These are phyloP conservation scores for Gallinago stenura DNA, from an alignment of 2,797 vertebrate species.

Conservation along the genomic window DNA sequence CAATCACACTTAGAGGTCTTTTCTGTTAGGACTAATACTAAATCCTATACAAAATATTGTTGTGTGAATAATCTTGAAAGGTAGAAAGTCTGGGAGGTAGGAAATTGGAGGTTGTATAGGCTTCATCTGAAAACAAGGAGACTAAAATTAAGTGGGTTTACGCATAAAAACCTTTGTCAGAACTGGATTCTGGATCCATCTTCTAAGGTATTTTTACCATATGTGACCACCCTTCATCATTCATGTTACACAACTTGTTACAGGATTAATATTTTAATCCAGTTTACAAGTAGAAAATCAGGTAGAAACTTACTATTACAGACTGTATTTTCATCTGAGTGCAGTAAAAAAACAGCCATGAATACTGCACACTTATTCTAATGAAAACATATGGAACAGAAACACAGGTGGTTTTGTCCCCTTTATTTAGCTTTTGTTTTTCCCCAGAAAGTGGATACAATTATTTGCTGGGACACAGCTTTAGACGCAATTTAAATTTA, in stretches of 20 bases:
- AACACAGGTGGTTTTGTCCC: not conserved
- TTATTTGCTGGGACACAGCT: not conserved
- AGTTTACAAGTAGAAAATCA: conserved; percentile 27
- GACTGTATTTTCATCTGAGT: not conserved
- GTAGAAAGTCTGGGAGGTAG: not conserved
- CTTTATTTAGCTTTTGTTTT: not conserved
- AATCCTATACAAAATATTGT: not conserved
- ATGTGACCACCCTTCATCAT: not conserved
- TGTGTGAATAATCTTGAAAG: not conserved
- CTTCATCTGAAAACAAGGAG: not conserved
- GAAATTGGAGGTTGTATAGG: not conserved
- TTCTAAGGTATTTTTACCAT: not conserved
- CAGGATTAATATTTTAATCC: not conserved
- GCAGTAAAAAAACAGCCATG: not conserved
- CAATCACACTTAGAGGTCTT: not conserved
- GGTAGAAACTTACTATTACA: not conserved
- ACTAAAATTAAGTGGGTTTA: not conserved
- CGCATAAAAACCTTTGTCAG: accelerated
- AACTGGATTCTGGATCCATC: not conserved
- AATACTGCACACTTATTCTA: not conserved
- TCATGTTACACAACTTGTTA: not conserved
- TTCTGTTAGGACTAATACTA: not conserved
- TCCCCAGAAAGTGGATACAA: not conserved
- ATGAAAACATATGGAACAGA: not conserved
- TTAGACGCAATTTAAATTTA: conserved; percentile 28